Evolutionary conservation across 2,113 vertebrate species (phyloP).

Genomic region (Papio anubis): DNA sequence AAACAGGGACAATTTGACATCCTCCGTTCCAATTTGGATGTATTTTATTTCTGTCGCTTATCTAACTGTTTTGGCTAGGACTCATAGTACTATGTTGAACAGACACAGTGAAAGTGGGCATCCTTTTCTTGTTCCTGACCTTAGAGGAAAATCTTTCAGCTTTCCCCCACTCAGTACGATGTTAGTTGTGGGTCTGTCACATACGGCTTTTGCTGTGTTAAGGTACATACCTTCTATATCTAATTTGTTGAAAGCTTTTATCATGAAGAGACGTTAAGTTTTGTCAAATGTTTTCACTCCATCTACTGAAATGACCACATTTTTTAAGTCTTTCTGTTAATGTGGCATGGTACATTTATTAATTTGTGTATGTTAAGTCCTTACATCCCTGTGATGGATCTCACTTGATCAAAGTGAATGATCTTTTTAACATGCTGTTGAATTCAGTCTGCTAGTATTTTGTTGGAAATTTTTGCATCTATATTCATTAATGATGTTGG

Average conservation of each 20-base stretch:
- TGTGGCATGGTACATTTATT: not conserved
- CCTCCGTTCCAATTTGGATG: not conserved
- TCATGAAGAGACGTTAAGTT: not conserved
- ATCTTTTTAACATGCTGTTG: not conserved
- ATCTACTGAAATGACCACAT: not conserved
- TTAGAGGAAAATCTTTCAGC: not conserved
- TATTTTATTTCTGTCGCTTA: not conserved
- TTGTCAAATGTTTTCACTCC: not conserved
- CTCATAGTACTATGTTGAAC: not conserved
- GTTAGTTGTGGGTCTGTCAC: not conserved
- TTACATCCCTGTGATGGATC: not conserved
- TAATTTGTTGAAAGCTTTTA: not conserved
- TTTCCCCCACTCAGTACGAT: not conserved
- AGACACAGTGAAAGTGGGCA: not conserved
- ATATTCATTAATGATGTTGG: not conserved
- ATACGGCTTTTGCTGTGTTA: not conserved
- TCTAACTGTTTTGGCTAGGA: not conserved
- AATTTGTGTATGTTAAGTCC: not conserved
- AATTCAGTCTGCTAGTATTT: not conserved
- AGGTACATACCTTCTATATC: not conserved
- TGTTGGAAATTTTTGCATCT: not conserved
- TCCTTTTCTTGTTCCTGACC: not conserved
- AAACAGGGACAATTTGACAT: not conserved
- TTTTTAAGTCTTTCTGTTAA: not conserved
- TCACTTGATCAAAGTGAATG: not conserved